Evolutionary conservation across 2,797 vertebrate genomes (phyloP).

Genomic region (Propithecus deckenii): DNA sequence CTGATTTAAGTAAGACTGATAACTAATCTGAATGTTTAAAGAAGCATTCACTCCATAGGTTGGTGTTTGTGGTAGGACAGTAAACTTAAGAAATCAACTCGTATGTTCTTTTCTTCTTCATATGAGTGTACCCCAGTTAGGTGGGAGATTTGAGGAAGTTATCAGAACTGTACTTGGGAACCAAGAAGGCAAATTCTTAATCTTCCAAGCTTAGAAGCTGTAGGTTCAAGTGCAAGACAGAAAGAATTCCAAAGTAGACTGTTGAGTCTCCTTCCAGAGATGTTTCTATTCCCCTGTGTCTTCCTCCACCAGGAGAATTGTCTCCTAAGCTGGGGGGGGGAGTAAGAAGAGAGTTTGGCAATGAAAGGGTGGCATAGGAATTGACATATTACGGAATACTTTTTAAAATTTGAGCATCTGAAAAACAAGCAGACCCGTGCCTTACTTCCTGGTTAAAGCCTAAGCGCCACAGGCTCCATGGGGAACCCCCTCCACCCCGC

Average conservation of each 20-base stretch:
- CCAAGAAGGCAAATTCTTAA: background rate
- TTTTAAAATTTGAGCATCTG: background rate
- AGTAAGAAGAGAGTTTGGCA: background rate
- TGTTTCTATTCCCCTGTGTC: background rate
- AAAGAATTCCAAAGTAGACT: background rate
- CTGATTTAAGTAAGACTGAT: background rate
- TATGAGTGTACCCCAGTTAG: background rate
- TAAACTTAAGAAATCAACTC: background rate
- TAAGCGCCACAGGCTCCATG: background rate
- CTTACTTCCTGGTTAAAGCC: background rate
- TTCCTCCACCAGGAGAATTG: background rate
- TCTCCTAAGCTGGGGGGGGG: background rate
- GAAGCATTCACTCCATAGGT: background rate
- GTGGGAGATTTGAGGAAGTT: background rate
- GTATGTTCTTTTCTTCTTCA: background rate
- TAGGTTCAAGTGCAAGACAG: background rate
- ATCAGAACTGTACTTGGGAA: background rate
- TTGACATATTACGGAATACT: background rate
- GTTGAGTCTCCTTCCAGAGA: background rate
- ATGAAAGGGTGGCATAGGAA: background rate
- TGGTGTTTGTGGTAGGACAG: background rate
- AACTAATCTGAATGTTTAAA: background rate
- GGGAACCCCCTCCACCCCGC: fast-evolving
- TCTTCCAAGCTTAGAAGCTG: background rate
- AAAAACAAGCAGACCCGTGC: background rate